Conservation (phyloP, 2,797 vertebrate species). For the Buphagus erythrorhynchus region DNA sequence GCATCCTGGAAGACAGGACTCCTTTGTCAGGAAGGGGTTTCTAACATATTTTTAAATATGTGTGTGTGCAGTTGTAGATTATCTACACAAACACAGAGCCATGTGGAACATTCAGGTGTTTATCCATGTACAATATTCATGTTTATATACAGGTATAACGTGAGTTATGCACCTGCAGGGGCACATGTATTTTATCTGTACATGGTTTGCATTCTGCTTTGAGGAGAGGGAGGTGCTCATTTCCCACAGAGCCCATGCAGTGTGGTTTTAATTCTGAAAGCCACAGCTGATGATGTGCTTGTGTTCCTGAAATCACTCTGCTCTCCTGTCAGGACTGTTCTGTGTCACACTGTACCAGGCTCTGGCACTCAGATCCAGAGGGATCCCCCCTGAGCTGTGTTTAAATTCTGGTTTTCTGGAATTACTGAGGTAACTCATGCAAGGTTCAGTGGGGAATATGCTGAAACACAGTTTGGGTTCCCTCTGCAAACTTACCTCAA, state of each 20-base stretch:
- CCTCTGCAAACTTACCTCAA: background rate
- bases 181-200: background rate
- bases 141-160: background rate
- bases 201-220: background rate
- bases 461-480: background rate
- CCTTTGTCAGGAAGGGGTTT: background rate
- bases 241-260: background rate
- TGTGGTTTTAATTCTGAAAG: background rate
- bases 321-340: background rate
- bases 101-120: rapidly evolving
- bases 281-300: background rate
- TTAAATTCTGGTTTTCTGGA: background rate
- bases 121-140: background rate
- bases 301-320: background rate
- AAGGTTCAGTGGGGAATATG: background rate
- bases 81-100: background rate
- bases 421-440: background rate
- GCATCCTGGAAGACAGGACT: background rate
- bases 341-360: background rate
- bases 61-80: background rate
- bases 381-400: background rate
- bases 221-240: background rate
- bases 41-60: background rate
- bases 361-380: background rate
- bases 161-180: rapidly evolving